Base-by-base conservation (phyloP, 2,113 vertebrate species). In the Daphoenositta chrysoptera region DNA sequence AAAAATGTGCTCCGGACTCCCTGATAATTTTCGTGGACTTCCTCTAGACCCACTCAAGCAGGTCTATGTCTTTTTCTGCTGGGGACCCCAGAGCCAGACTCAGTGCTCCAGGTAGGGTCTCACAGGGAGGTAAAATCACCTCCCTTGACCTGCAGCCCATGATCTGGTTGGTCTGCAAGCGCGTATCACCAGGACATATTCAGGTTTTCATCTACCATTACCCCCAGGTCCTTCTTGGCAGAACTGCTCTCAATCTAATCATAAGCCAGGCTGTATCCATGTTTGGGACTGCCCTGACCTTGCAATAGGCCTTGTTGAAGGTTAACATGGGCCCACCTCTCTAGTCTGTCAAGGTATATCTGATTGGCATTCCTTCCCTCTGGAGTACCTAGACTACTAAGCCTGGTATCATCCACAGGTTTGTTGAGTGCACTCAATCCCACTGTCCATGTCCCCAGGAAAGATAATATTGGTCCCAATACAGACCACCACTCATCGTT, bases 401-500 rank as follows among this genome's bases (percentile, higher is more conserved):
- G 3, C 21, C 37, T 44, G 37, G 19, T 24, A 9, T 56, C 7
- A 60, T 30, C 5, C 0, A 6, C 40, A 85, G 28, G 23, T 13
- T 42, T 54, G 11, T 22, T 26, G 26, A 50, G 17, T 20, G 20
- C 5, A 15, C 22, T 60, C 40, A 73, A 11, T n/a, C 17, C 8
- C 5, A 51, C 16, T 12, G 20, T 31, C 35, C 27, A 7, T 18
- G 33, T 51, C 23, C 7, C 24, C 4, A 2, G 5, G 8, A 61
- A 87, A 60, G 22, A 39, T 61, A 42, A 18, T 35, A 68, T 27
- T 66, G 14, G 12, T 35, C 16, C n/a, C 7, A 50, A 0, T 37
- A 64, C 0, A 2, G 53, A 28, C 4, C 22, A 61, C 7, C 11
- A 19, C 18, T 65, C 0, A 2, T n/a, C 35, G 60, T 0, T 63